Percentiles rank a stretch among this genome's conserved stretches.
Conservation (phyloP, 1,140 invertebrate species). For the Eueides isabella region DNA sequence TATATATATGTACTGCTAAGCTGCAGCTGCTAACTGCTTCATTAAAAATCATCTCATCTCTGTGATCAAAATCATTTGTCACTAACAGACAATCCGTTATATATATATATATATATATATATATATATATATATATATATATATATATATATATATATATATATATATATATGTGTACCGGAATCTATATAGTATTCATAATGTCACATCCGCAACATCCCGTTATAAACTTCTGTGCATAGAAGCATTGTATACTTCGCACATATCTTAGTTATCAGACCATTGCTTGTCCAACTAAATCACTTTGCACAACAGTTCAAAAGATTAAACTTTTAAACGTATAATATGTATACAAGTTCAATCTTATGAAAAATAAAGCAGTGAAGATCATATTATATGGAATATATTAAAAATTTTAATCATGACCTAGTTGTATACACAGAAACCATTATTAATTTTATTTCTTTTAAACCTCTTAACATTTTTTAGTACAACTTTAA, state of each 20-base stretch:
- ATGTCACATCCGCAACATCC: background rate
- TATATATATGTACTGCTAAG: no score
- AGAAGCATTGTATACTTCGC: slow-evolving; percentile 4
- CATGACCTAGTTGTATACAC: background rate
- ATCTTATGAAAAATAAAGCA: no score
- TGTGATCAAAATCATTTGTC: no score
- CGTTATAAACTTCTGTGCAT: background rate
- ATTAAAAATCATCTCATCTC: no score
- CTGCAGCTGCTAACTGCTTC: no score
- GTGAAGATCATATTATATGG: background rate
- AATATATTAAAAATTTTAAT: background rate
- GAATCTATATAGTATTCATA: no score
- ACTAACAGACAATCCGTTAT: no score
- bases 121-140: no score
- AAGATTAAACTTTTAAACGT: background rate
- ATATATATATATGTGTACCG: no score
- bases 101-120: no score
- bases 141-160: no score
- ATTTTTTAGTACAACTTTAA: no score
- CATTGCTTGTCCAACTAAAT: background rate
- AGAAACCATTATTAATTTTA: background rate
- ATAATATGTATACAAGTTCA: background rate
- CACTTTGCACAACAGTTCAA: background rate
- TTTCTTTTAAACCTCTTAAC: background rate
- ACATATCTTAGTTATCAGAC: background rate